Evolutionary conservation across 2,113 vertebrate species (phyloP).

Genomic region (Myiagra hebetior): DNA sequence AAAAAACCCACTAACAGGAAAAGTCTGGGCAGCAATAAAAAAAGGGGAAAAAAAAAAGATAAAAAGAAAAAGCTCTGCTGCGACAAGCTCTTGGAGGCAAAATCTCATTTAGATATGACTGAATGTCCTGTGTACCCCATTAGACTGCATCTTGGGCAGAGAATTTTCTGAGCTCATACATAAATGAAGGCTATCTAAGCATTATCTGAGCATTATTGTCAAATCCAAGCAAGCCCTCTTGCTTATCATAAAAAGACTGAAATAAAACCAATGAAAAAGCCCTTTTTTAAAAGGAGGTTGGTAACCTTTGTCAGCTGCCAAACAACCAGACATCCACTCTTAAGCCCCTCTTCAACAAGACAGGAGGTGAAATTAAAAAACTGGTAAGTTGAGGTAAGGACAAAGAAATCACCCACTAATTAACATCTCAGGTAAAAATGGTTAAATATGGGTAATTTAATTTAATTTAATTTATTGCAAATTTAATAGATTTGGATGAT

Average conservation of each 20-base stretch:
- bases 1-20: not conserved
- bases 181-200: not conserved
- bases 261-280: not conserved
- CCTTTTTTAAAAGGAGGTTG: fast-evolving
- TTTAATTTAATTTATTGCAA: not conserved
- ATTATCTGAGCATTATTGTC: not conserved
- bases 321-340: not conserved
- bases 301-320: not conserved
- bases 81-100: not conserved
- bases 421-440: not conserved
- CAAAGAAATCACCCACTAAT: not conserved
- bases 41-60: no score
- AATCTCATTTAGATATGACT: not conserved
- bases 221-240: not conserved
- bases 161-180: not conserved
- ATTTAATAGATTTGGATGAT: not conserved
- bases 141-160: not conserved
- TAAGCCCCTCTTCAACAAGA: not conserved
- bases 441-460: not conserved
- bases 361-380: not conserved
- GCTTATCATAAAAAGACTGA: not conserved
- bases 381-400: not conserved
- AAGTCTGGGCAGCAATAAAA: not conserved
- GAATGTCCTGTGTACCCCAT: not conserved
- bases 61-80: not conserved